Evolutionary conservation across 53 echinoderm and acorn worm genomes (phyloP).

Genomic region (Mesocentrotus franciscanus): DNA sequence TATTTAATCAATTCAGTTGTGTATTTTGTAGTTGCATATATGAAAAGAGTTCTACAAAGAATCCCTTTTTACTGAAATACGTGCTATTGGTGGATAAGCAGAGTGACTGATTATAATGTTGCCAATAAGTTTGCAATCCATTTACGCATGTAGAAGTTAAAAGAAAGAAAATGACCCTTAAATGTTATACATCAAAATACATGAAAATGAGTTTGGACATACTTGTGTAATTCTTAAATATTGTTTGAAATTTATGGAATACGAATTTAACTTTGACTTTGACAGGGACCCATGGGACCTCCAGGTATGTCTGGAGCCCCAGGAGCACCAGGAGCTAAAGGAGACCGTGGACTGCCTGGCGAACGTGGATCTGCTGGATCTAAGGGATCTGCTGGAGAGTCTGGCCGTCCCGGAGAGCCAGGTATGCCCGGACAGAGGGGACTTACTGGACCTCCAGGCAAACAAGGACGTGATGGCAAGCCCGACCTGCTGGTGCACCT

Average conservation of each 20-base stretch:
- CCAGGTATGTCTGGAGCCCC: slow-evolving; percentile 85
- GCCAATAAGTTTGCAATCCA: background rate
- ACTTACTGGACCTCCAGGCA: slow-evolving; percentile 93
- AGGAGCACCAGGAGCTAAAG: slow-evolving; percentile 85
- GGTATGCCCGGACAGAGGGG: slow-evolving; percentile 90
- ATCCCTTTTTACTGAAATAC: no score
- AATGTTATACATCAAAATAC: background rate
- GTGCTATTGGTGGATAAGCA: background rate
- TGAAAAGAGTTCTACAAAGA: background rate
- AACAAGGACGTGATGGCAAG: slow-evolving; percentile 95
- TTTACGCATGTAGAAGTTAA: background rate
- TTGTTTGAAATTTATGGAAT: background rate
- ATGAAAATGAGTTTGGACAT: background rate
- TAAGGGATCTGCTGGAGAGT: slow-evolving; percentile 88
- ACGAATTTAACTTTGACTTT: background rate
- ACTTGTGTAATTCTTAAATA: background rate
- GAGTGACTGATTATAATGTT: background rate
- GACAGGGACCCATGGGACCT: slow-evolving; percentile 82
- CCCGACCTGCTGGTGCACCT: slow-evolving; percentile 87
- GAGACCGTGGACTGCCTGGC: slow-evolving; percentile 83
- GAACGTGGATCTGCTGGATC: slow-evolving; percentile 82
- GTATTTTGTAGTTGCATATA: background rate
- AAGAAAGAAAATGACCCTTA: background rate
- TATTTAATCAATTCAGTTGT: background rate
- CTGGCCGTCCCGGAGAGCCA: slow-evolving; percentile 89